phyloP scores from a whole-genome alignment of 2,797 vertebrate species.

The Diplodus sargus region DNA sequence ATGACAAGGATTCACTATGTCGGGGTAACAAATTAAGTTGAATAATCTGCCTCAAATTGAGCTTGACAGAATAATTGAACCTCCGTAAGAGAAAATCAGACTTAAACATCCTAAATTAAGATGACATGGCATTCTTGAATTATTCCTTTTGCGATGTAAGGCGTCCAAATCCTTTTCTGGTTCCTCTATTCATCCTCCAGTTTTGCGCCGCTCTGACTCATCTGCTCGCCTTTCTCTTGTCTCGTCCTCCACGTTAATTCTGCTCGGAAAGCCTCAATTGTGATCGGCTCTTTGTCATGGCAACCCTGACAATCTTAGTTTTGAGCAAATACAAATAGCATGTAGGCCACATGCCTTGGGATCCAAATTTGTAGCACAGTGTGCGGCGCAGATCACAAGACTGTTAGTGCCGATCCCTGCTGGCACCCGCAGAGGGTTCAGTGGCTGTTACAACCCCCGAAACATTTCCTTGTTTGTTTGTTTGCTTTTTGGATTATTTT shows the following conservation, averaged over 20 bases:
- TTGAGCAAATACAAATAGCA: constrained; percentile 45
- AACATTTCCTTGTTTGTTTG: background rate
- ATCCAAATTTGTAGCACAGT: constrained; percentile 46
- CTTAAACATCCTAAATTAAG: background rate
- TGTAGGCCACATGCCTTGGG: constrained; percentile 58
- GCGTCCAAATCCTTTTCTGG: background rate
- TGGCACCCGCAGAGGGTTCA: constrained; percentile 7
- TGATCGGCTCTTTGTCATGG: constrained; percentile 47
- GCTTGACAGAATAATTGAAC: background rate
- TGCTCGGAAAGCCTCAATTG: constrained; percentile 8
- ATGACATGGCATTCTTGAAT: background rate
- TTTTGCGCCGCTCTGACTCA: background rate
- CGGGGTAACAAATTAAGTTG: background rate
- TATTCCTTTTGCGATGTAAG: background rate
- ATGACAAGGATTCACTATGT: background rate
- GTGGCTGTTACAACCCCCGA: constrained; percentile 5
- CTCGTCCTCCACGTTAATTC: constrained; percentile 3
- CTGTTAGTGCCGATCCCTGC: constrained; percentile 23
- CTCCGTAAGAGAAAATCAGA: background rate
- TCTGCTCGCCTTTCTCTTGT: constrained; percentile 6
- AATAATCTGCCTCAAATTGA: background rate
- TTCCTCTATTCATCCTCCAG: background rate
- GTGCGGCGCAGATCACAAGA: constrained; percentile 29
- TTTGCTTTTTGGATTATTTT: constrained; percentile 14
- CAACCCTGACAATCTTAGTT: constrained; percentile 28